Evolutionary conservation across 2,888 invertebrate genomes (phyloP), one percentile per base, ranked within the genome.

Genomic region (Andrena fulva): DNA sequence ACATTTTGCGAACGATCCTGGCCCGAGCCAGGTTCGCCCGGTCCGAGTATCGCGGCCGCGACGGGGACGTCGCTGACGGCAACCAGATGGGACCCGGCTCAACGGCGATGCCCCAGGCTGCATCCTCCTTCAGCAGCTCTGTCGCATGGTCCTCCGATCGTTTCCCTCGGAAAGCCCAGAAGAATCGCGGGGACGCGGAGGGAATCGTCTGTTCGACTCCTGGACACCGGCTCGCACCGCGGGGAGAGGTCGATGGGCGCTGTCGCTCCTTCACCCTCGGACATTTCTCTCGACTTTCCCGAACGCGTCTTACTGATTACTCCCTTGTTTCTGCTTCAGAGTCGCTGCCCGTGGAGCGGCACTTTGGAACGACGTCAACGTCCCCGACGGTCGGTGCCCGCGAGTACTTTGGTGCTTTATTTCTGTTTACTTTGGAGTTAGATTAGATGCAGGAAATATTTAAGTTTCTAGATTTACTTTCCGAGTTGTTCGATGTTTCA

Each of bases 1-100:
- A 92, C 92, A 95, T 94, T 77, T 79, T 90, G 75, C 69, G 50
- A 35, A 42, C 24, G 31, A 31, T 42, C 24, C 60, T 67, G 77
- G 71, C n/a, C 54, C 56, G 24, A 69, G 56, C 66, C 72, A 68
- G 67, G 31, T 56, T 42, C 48, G 20, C 20, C 20, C 20, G 20
- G 20, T 20, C 20, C 20, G 20, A 20, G 20, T 20, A 20, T 20
- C 20, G 20, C 20, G 20, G 20, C 20, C 20, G 20, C 20, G 20
- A 20, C 20, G 20, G 20, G 20, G 20, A 20, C 20, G 77, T 59
- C 42, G 67, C 4, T 33, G 59, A 31, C 59, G 80, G n/a, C 27
- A 52, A 75, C 69, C 79, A 77, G 80, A 77, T 77, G 70, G 76
- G 76, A 77, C 77, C 68, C 56, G 71, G 66, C 69, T 88, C 69